Conservation (phyloP, 2,113 vertebrate genomes). For the Leucosticte australis region DNA sequence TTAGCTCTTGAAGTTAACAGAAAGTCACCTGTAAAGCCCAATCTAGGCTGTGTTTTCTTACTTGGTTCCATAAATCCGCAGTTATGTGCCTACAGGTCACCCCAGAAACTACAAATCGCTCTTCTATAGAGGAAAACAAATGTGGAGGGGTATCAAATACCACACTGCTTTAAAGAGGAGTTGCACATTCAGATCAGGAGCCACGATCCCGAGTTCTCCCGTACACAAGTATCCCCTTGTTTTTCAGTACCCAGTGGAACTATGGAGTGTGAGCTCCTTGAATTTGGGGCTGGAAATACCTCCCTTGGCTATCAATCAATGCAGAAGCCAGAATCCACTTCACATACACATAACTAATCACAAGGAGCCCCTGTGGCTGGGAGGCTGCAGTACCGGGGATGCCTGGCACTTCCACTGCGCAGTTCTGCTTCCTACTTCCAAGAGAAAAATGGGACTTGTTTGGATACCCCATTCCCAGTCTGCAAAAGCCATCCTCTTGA, state of each 20-base stretch:
- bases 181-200: neutral
- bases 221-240: neutral
- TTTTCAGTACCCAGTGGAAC: neutral
- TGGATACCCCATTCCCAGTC: neutral
- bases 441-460: neutral
- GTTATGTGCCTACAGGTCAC: neutral
- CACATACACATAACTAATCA: fast-evolving
- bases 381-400: neutral
- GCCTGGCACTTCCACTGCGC: neutral
- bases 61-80: neutral
- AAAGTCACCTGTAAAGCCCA: neutral
- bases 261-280: fast-evolving
- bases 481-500: neutral
- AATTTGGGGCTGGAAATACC: neutral
- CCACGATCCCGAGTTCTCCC: neutral
- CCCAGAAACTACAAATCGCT: neutral
- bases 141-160: fast-evolving
- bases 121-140: neutral
- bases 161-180: neutral
- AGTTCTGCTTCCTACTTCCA: neutral
- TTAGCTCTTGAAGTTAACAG: neutral
- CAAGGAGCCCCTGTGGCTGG: neutral
- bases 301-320: neutral
- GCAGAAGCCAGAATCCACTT: neutral
- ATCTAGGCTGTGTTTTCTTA: neutral